Conservation (phyloP, 2,797 vertebrate species). For the Anguilla obscura region DNA sequence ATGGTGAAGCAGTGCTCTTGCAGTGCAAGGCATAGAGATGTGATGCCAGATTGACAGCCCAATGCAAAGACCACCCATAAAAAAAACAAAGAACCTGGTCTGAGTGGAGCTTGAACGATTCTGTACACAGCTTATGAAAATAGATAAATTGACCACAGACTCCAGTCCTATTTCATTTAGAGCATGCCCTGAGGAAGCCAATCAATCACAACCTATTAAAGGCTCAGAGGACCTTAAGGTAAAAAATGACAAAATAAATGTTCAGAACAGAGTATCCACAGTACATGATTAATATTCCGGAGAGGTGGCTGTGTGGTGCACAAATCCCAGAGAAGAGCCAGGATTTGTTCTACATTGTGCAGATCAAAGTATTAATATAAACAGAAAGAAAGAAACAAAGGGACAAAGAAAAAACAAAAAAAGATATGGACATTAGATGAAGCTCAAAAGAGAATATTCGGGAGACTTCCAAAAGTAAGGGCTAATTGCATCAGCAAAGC, state of each 20-base stretch:
- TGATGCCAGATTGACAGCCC: neutral
- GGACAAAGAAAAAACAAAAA: neutral
- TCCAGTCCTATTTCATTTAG: neutral
- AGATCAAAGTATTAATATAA: slow-evolving; percentile 1
- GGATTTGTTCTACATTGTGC: neutral
- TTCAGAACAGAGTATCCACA: neutral
- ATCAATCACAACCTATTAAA: slow-evolving; percentile 9
- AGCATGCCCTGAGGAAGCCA: neutral
- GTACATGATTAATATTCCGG: neutral
- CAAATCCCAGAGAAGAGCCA: neutral
- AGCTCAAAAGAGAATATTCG: neutral
- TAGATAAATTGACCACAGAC: neutral
- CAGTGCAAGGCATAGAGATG: neutral
- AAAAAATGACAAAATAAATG: slow-evolving; percentile 11
- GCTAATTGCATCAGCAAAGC: neutral
- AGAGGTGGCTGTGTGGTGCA: neutral
- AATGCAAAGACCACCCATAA: neutral
- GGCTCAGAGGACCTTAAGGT: neutral
- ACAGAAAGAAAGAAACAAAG: neutral
- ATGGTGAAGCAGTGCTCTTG: neutral
- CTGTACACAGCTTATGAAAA: slow-evolving; percentile 3
- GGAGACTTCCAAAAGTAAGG: neutral
- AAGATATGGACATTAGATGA: neutral
- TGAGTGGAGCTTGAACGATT: neutral
- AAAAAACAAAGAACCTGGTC: neutral